Evolutionary conservation across 2,797 vertebrate genomes (phyloP), one percentile per base, ranked within the genome.

Genomic region (Centropyge bicolor): DNA sequence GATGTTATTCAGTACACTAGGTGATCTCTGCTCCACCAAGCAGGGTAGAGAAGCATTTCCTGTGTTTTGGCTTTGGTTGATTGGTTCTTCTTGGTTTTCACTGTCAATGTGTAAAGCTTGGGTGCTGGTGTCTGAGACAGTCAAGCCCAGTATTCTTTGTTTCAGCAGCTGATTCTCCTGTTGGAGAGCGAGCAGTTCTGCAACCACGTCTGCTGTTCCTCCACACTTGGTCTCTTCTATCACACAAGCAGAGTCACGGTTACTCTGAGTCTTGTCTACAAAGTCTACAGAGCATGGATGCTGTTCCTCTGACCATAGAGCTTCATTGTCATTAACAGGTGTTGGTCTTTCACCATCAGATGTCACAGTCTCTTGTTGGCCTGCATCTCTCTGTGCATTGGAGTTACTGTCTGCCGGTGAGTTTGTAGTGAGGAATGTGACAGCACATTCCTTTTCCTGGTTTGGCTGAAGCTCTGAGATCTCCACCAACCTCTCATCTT

Each of bases 141-240:
- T 59, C 27, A 63, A 22, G 16, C 19, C 40, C 24, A 83, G 31
- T 31, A 88, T 55, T 86, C 74, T 91, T 70, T 84, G 75, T 86
- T 90, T 90, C 48, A 94, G 77, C 49, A 83, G 78, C 57, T 76
- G 66, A 67, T 94, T 93, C 67, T 93, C 86, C 63, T 31, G 61
- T 40, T 62, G 88, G 22, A 92, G 75, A 61, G 74, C 69, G 0
- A 89, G 84, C 1, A 90, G 69, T 19, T 94, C 88, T 60, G 81
- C 63, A 56, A 57, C 22, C 19, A 88, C 14, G 8, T 81, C 65
- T 31, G 74, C 49, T 20, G 70, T 38, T 66, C 20, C 57, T 62
- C 31, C 2, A 3, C 22, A 24, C 40, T 65, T 48, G 10, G 71
- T 67, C 16, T 83, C 66, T 41, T 38, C 57, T 13, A 61, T 79